Evolutionary conservation across 2,888 invertebrate species (phyloP), one percentile per base, ranked within the genome.

Genomic region (Eristalis intricaria): DNA sequence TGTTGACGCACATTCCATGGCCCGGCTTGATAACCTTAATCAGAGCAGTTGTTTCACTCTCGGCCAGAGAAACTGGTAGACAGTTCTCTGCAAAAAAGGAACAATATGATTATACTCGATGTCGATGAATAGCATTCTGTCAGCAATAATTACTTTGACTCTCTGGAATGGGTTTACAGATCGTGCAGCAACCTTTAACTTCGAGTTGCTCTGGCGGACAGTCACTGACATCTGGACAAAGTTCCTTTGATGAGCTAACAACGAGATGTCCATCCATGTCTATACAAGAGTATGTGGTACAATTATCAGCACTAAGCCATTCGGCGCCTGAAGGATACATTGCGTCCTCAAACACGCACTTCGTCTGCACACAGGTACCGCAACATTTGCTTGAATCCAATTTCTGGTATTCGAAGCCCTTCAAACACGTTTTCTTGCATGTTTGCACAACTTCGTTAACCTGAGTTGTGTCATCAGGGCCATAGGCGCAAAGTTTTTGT

Each of bases 1-100:
- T 91, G 92, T 97, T 97, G 84, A 93, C 92, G 91, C 97, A 97
- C 1, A 93, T 89, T 0, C 96, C 96, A 91, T 95, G 95, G 13
- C 90, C 89, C 0, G 91, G 91, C 56, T 93, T 90, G 5, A 89
- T 89, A 8, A 94, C 90, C 79, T 94, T 93, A 7, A 97, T 91
- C 84, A 96, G 90, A 0, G 95, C 95, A 70, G 95, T 90, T 0
- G 96, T 96, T 75, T 94, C 93, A 0, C 93, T 89, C 1, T 93
- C 91, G 0, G 94, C 91, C 13, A 96, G 91, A 1, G 94, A 92
- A 83, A 94, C 93, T 0, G 96, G 94, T 69, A 93, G 93, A 91
- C 95, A 96, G 61, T 93, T 94, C 74, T 93, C 95, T 95, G 90
- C 0, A 90, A 91, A 82, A 11, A 60, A n/a, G n/a, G n/a, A 15